Evolutionary conservation across 2,888 invertebrate species (phyloP), one percentile per base, ranked within the genome.

Genomic region (Eupithecia centaureata): DNA sequence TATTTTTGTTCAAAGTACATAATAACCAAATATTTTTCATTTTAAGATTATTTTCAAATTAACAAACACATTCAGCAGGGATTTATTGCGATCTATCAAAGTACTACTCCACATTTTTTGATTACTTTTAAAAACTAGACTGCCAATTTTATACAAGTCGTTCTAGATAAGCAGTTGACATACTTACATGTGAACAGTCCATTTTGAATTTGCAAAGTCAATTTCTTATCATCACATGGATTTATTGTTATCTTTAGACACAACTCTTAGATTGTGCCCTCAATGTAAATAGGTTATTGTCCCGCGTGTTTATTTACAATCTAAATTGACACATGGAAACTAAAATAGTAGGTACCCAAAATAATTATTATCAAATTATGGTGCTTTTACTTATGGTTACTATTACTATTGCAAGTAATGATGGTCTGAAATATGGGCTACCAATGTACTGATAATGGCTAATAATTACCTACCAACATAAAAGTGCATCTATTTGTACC

Each of bases 281-380:
- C 70, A 56, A 76, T 63, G 72, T 73, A 77, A 74, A 76, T 85
- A 86, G 86, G 86, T 86, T 86, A 85, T 74, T 82, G 75, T 76
- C 73, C 80, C 79, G 80, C 83, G 79, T 82, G 82, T 83, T 83
- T 82, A 78, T 82, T 82, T 82, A 81, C 78, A 73, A 75, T 74
- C 68, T 68, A 73, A 75, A 68, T 71, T 74, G 73, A 71, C 70
- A 74, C 74, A 75, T 74, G 75, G 71, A 68, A 74, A 79, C 77
- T 79, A 76, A 76, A 75, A 77, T 77, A 78, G 70, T 74, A 70
- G 72, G 72, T 65, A 68, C 65, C 71, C 72, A 74, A 72, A 71
- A 65, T 68, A 71, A 63, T 73, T 68, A 63, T 32, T 58, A 65
- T 8, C 18, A 51, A 22, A 67, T 61, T 73, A 68, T 59, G 66